These are phyloP conservation scores for Bilobella aurantiaca DNA, from an alignment of 1,140 invertebrate genomes.

Conservation along the genomic window DNA sequence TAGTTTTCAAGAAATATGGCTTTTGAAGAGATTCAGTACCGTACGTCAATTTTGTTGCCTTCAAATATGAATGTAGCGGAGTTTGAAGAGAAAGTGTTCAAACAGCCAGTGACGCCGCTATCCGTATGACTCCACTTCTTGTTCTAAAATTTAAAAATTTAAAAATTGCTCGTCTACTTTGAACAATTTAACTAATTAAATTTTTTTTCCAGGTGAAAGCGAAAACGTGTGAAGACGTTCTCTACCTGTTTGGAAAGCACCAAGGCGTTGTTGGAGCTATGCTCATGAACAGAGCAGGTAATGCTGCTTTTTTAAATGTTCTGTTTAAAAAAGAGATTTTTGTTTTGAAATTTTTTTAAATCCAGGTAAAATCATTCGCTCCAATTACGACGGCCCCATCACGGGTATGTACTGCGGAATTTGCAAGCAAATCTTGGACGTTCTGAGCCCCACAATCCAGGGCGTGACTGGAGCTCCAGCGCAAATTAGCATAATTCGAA, in stretches of 20 bases:
- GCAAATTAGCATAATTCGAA: neutral
- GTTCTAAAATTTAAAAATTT: neutral
- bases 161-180: neutral
- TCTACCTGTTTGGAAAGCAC: constrained; percentile 5
- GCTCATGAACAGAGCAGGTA: neutral
- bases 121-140: neutral
- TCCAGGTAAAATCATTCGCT: neutral
- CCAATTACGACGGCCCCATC: neutral
- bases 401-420: neutral
- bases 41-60: neutral
- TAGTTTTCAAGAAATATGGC: too few relatives aligned
- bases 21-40: neutral
- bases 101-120: neutral
- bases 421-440: neutral
- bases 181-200: too few relatives aligned
- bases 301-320: too few relatives aligned
- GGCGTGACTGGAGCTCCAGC: neutral
- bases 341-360: neutral
- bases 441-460: neutral
- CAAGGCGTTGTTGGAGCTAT: neutral
- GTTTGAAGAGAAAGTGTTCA: neutral
- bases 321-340: too few relatives aligned
- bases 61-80: constrained; percentile 1
- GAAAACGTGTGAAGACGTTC: neutral
- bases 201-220: neutral